Base-by-base conservation (phyloP, 2,797 vertebrate genomes). In the Benthosema pterotum region DNA sequence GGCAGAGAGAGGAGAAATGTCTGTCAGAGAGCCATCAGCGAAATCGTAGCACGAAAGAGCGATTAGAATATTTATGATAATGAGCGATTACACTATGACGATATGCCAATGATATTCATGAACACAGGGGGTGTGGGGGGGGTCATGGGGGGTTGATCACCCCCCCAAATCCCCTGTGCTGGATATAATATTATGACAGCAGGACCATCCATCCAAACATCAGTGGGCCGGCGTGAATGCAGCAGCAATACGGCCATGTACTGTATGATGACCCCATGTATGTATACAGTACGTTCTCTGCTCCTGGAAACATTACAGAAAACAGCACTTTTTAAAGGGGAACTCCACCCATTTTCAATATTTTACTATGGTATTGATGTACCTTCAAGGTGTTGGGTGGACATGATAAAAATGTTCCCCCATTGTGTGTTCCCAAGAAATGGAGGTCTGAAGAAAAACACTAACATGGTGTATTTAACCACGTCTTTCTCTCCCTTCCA, bases 1-100 rank as follows among this genome's bases (percentile, higher is more conserved):
- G 32, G 32, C 32, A 52, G 38, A 43, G 25, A 17, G 5, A n/a
- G n/a, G n/a, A n/a, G 32, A 56, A 66, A 64, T 52, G 57, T 55
- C 60, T 52, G 64, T 69, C 54, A 67, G 51, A 54, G 48, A 42
- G 48, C 72, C 72, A 67, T 69, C 71, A 70, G 66, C 58, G 60
- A 66, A 68, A 72, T 74, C 65, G 56, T 56, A 71, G 4, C 22
- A 5, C 51, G 57, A 67, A 54, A 51, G 74, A 64, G 63, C 57
- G 69, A 75, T 74, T 67, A 56, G 51, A 49, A 71, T 65, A 46
- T 53, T 70, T 61, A 71, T 56, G 61, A 60, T 57, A 78, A 74
- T 63, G 56, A 61, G 15, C 65, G 63, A 72, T 69, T 59, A 58
- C 43, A 32, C 56, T 54, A 52, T 22, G 47, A 46, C 52, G 65